phyloP scores from a whole-genome alignment of 2,797 vertebrate species.

The Hemibagrus guttatus region DNA sequence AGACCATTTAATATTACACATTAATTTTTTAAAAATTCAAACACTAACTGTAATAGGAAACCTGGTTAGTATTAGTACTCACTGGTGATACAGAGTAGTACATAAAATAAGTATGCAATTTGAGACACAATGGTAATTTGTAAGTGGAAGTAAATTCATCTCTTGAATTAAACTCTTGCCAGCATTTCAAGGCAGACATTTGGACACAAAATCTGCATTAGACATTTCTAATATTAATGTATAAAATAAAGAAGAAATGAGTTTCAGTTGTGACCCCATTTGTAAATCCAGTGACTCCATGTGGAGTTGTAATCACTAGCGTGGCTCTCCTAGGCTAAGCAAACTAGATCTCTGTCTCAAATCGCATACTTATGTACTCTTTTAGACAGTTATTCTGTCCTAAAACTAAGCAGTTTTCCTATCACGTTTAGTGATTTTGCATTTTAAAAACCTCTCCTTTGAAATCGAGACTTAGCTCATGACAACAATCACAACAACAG shows the following conservation, averaged over 20 bases:
- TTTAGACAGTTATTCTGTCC: not conserved
- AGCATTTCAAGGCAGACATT: not conserved
- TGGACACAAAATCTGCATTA: not conserved
- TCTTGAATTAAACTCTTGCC: not conserved
- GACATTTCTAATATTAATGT: not conserved
- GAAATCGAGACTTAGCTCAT: not conserved
- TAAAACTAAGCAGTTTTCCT: not conserved
- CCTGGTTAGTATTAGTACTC: not conserved
- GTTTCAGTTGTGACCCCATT: not conserved
- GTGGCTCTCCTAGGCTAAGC: too few species aligned
- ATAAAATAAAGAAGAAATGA: not conserved
- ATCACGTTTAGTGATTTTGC: not conserved
- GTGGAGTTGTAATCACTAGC: not conserved
- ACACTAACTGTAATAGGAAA: not conserved
- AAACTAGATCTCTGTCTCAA: not conserved
- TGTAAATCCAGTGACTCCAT: not conserved
- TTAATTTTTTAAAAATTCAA: not conserved
- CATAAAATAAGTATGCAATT: not conserved
- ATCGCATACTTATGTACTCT: not conserved
- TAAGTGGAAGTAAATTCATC: not conserved
- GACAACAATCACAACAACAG: constrained; percentile 6
- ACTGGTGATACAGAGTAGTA: not conserved
- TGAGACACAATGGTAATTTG: not conserved
- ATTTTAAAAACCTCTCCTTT: not conserved
- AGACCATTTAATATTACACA: not conserved